Percentiles rank a stretch among this genome's conserved stretches.
phyloP scores from a whole-genome alignment of 2,797 vertebrate species.

The Petrocephalus schoutedeni region DNA sequence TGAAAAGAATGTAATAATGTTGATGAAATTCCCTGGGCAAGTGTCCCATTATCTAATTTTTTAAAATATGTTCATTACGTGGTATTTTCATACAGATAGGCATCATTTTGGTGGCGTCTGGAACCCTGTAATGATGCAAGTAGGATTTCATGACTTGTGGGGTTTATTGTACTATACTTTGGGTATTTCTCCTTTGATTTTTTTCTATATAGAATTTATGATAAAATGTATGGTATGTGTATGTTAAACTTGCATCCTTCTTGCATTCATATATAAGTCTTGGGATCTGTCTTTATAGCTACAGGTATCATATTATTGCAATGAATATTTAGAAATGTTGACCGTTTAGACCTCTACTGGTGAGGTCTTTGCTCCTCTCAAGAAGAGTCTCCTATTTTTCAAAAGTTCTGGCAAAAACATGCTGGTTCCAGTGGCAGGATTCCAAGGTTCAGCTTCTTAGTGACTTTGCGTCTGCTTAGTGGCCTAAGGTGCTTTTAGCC shows the following conservation, averaged over 20 bases:
- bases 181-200: neutral
- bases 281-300: neutral
- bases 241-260: neutral
- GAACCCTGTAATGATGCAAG: neutral
- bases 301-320: neutral
- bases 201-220: neutral
- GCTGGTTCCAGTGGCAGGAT: neutral
- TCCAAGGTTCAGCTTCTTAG: neutral
- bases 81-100: neutral
- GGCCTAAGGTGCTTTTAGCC: neutral
- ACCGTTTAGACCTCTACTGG: neutral
- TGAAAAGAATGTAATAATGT: neutral
- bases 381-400: neutral
- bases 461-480: neutral
- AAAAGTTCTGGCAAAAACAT: neutral
- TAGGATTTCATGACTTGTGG: neutral
- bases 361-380: neutral
- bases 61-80: neutral
- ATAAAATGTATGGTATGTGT: neutral
- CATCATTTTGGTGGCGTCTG: neutral
- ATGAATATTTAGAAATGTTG: neutral
- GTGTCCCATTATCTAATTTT: neutral
- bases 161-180: neutral
- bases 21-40: neutral
- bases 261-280: neutral